phyloP scores from a whole-genome alignment of 2,113 vertebrate species.

The Ivindomyrus marchei region DNA sequence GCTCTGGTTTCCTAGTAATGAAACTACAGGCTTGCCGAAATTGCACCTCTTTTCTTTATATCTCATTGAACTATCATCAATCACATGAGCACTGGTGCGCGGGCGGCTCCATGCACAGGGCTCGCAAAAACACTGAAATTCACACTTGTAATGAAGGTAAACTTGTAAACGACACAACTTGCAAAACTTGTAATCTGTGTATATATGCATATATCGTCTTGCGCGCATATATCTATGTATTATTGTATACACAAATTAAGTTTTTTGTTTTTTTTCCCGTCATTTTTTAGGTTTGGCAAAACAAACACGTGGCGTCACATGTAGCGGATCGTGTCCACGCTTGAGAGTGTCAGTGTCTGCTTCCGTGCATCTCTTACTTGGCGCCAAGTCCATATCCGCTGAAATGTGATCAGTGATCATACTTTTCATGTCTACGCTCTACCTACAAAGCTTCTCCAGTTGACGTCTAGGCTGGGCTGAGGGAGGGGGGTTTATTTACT shows the following conservation, averaged over 20 bases:
- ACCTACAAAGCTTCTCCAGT: not conserved
- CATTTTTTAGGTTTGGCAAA: not conserved
- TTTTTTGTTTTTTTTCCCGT: not conserved
- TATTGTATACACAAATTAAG: not conserved
- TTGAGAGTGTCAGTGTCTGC: not conserved
- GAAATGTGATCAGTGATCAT: not conserved
- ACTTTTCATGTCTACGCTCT: not conserved
- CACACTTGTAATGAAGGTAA: not conserved
- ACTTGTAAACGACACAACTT: not conserved
- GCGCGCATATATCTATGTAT: not conserved
- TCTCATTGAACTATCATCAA: constrained; percentile 12
- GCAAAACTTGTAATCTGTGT: not conserved
- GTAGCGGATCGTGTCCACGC: not conserved
- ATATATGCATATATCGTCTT: not conserved
- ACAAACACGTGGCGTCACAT: not conserved
- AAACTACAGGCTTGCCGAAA: not conserved
- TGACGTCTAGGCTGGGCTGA: not conserved
- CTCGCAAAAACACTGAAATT: not conserved
- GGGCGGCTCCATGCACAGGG: not conserved
- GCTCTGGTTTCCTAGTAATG: not conserved
- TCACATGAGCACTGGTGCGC: constrained; percentile 5
- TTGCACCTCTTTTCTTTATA: not conserved
- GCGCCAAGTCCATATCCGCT: not conserved
- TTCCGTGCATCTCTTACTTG: not conserved
- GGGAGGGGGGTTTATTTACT: not conserved